phyloP scores from a whole-genome alignment of 2,113 vertebrate genomes.

The Nansenia antarctica region DNA sequence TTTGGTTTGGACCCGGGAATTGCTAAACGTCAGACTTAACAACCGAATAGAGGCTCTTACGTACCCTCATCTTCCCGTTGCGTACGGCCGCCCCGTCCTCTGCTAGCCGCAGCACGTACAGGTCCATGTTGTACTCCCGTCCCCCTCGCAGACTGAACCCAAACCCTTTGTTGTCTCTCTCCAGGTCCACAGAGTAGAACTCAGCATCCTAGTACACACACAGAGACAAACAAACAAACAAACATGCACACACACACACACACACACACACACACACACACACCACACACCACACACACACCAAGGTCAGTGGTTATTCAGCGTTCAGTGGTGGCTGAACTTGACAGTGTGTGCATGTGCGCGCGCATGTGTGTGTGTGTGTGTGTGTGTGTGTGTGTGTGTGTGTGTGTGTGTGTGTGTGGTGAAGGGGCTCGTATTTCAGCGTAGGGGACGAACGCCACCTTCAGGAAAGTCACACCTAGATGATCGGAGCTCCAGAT shows the following conservation, averaged over 20 bases:
- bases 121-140: slow-evolving; percentile 98
- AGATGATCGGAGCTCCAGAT: slow-evolving; percentile 45
- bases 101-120: slow-evolving; percentile 94
- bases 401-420: slow-evolving; percentile 35
- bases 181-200: slow-evolving; percentile 95
- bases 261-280: slow-evolving; percentile 17
- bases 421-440: slow-evolving; percentile 47
- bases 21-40: background rate
- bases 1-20: no score
- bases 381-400: no score
- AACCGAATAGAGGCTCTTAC: slow-evolving; percentile 20
- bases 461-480: slow-evolving; percentile 61
- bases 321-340: slow-evolving; percentile 37
- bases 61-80: slow-evolving; percentile 97
- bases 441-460: slow-evolving; percentile 56
- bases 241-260: slow-evolving; percentile 16
- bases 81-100: slow-evolving; percentile 95
- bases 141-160: slow-evolving; percentile 97
- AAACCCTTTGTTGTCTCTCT: slow-evolving; percentile 97
- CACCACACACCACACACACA: slow-evolving; percentile 45
- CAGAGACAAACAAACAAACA: slow-evolving; percentile 41
- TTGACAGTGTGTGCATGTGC: background rate
- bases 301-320: slow-evolving; percentile 56
- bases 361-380: background rate
- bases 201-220: slow-evolving; percentile 83